Percentiles rank a stretch among this genome's conserved stretches.
Evolutionary conservation across 2,113 vertebrate genomes (phyloP).

Genomic region (Nestor notabilis): DNA sequence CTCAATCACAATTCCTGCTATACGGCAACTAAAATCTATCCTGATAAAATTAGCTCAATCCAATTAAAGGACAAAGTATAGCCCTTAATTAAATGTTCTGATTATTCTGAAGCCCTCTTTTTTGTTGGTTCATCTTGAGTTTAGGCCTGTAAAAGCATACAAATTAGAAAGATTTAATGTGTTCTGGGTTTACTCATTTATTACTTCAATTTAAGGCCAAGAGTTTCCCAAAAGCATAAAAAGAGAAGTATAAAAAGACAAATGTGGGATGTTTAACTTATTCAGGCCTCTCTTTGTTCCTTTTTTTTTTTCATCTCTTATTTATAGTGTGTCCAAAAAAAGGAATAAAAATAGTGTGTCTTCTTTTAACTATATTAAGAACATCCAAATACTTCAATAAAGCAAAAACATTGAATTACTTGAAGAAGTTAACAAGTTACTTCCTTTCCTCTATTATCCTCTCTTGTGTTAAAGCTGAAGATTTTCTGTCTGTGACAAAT

Average conservation of each 20-base stretch:
- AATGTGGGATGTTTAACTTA: slow-evolving; percentile 43
- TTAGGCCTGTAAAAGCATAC: slow-evolving; percentile 33
- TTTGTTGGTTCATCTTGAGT: slow-evolving; percentile 17
- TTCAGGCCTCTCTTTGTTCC: not conserved
- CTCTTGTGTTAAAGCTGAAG: not conserved
- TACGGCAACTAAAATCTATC: not conserved
- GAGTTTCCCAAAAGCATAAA: not conserved
- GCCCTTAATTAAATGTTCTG: slow-evolving; percentile 63
- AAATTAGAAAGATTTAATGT: not conserved
- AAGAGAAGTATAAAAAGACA: slow-evolving; percentile 10
- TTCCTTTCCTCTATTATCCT: not conserved
- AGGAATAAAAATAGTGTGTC: not conserved
- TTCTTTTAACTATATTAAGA: not conserved
- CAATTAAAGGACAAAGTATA: slow-evolving; percentile 48
- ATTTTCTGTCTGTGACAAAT: not conserved
- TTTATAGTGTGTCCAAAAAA: not conserved
- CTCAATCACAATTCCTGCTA: not conserved
- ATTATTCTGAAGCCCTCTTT: not conserved
- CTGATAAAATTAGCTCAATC: slow-evolving; percentile 62
- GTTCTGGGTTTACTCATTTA: not conserved
- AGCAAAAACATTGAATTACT: not conserved
- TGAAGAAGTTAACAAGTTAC: not conserved
- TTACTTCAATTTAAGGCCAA: not conserved
- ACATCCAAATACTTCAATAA: not conserved
- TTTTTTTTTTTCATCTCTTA: not conserved